Evolutionary conservation across 1,140 invertebrate genomes (phyloP).

Genomic region (Idris sp.): DNA sequence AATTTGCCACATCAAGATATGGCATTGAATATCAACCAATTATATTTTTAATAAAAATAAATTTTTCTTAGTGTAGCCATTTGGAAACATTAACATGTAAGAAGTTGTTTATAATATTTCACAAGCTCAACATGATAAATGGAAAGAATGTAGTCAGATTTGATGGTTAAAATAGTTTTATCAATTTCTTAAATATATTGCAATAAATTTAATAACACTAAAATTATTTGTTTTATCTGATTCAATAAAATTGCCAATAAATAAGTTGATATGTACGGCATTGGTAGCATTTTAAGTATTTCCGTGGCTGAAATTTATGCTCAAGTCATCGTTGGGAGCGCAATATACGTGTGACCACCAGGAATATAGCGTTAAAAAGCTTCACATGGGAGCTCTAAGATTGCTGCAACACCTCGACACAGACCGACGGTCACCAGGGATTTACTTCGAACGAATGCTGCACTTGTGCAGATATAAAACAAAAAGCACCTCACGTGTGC

Average conservation of each 20-base stretch:
- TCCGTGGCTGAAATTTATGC: conserved; percentile 28
- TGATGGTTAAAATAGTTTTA: no score
- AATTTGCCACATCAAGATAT: no score
- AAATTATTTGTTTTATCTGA: no score
- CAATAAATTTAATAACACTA: no score
- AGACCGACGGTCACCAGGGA: conserved; percentile 11
- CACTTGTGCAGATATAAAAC: not conserved
- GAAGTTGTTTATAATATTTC: no score
- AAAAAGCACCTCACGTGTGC: not conserved
- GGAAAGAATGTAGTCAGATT: no score
- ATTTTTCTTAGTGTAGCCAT: no score
- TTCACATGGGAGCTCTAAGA: conserved; percentile 27
- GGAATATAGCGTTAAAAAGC: conserved; percentile 17
- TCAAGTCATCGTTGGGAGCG: conserved; percentile 9
- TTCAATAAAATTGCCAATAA: conserved; percentile 32
- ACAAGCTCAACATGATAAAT: no score
- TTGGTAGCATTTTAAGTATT: conserved; percentile 21
- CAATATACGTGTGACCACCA: conserved; percentile 9
- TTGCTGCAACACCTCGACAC: conserved; percentile 2
- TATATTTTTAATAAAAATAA: no score
- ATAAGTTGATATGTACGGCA: conserved; percentile 17
- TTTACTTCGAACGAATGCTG: conserved; percentile 15
- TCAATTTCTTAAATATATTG: no score
- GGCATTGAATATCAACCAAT: no score
- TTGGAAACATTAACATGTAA: no score